Evolutionary conservation across 2,797 vertebrate genomes (phyloP), one percentile per base, ranked within the genome.

Genomic region (Gobio occitaniae): DNA sequence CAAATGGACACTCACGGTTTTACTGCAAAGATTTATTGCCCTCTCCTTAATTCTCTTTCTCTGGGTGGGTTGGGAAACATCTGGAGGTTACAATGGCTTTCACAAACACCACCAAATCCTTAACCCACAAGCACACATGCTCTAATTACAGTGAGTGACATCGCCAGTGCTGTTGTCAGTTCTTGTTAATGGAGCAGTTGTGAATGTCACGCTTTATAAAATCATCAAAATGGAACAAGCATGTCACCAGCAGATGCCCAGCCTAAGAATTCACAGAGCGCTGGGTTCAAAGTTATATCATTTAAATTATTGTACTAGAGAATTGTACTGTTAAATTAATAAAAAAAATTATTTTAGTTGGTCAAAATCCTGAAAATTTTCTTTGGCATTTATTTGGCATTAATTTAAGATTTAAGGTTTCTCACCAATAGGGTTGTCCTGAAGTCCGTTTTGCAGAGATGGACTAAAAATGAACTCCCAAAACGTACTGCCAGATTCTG

Each of bases 1-100:
- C 90, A 92, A 93, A 93, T 92, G 76, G 84, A 84, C 81, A 87
- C 85, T 81, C n/a, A 72, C 83, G 87, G 59, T 93, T 94, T 91
- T 92, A 93, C 84, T 87, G 89, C 89, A 86, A 16, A 74, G 78
- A 84, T 93, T 91, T 92, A 92, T 47, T 75, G 78, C 74, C 65
- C 76, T 79, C 50, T 83, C 54, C 83, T 86, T 82, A 79, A 25
- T 85, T 84, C 36, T 48, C 21, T 84, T 88, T 74, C 90, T 89
- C 82, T 93, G 90, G 91, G 90, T 90, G 89, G 91, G 89, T 90
- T 47, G 54, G 86, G 87, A 89, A 93, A 94, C 92, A 94, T 93
- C 93, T 94, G 92, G 91, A 90, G 78, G 82, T 63, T 88, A 92
- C 92, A 92, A 91, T 85, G 87, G 78, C 59, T 89, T 75, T 68